These are phyloP conservation scores for Lasioglossum malachurum DNA, from an alignment of 2,888 invertebrate genomes.

Conservation along the genomic window DNA sequence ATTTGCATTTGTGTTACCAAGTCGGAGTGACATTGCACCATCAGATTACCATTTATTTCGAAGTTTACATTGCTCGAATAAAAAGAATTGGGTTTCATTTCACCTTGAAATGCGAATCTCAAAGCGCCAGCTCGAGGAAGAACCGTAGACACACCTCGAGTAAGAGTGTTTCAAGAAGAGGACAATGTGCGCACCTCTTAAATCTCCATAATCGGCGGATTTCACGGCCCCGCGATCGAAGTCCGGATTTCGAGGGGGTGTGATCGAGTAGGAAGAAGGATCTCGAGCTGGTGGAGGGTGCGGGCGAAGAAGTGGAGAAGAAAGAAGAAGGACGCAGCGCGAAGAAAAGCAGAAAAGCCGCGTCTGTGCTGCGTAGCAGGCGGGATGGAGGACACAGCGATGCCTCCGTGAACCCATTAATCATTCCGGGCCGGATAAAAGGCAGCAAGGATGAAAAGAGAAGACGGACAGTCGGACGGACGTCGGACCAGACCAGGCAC, in stretches of 20 bases:
- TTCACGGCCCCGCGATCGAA: constrained; percentile 31
- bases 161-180: too few species aligned
- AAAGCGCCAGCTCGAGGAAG: background rate
- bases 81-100: too few species aligned
- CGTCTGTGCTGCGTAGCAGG: constrained; percentile 49
- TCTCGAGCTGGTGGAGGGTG: background rate
- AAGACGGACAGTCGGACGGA: constrained; percentile 79
- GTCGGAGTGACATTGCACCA: too few species aligned
- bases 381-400: constrained; percentile 46
- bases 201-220: constrained; percentile 38
- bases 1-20: too few species aligned
- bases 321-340: constrained; percentile 50
- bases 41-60: too few species aligned
- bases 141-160: too few species aligned
- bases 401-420: constrained; percentile 82
- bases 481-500: constrained; percentile 55
- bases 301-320: background rate
- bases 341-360: constrained; percentile 79
- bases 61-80: too few species aligned
- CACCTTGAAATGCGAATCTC: too few species aligned
- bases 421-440: constrained; percentile 81
- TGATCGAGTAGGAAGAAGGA: background rate
- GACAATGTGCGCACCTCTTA: background rate
- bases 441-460: constrained; percentile 77
- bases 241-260: constrained; percentile 11